Conservation (phyloP, 2,113 vertebrate species). For the Aplodontia rufa region DNA sequence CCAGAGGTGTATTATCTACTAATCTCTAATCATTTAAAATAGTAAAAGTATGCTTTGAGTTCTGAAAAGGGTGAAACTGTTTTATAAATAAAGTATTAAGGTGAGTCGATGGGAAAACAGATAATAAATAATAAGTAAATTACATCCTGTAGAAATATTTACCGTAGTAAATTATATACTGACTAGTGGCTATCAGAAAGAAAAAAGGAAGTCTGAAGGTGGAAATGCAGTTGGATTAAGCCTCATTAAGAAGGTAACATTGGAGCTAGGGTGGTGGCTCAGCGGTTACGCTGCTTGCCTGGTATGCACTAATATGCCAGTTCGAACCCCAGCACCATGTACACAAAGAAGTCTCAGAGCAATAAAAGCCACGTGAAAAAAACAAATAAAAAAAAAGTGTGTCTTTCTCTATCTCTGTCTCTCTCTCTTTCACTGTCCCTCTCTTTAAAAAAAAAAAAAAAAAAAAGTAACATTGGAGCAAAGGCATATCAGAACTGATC, state of each 20-base stretch:
- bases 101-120: neutral
- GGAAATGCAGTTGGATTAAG: neutral
- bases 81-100: constrained; percentile 23
- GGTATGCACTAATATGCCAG: too few species aligned
- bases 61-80: constrained; percentile 17
- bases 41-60: constrained; percentile 38
- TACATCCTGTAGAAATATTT: neutral
- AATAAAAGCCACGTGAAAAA: too few species aligned
- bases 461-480: neutral
- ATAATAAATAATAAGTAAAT: constrained; percentile 5
- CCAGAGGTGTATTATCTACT: neutral
- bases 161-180: neutral
- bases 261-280: too few species aligned
- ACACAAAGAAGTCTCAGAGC: too few species aligned
- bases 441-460: too few species aligned
- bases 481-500: neutral
- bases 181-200: neutral
- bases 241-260: neutral
- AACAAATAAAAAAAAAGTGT: too few species aligned
- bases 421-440: too few species aligned
- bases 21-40: constrained; percentile 42
- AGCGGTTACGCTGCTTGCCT: too few species aligned
- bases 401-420: too few species aligned
- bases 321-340: too few species aligned
- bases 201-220: neutral